phyloP scores from a whole-genome alignment of 2,797 vertebrate genomes.

The Sebastes goodei region DNA sequence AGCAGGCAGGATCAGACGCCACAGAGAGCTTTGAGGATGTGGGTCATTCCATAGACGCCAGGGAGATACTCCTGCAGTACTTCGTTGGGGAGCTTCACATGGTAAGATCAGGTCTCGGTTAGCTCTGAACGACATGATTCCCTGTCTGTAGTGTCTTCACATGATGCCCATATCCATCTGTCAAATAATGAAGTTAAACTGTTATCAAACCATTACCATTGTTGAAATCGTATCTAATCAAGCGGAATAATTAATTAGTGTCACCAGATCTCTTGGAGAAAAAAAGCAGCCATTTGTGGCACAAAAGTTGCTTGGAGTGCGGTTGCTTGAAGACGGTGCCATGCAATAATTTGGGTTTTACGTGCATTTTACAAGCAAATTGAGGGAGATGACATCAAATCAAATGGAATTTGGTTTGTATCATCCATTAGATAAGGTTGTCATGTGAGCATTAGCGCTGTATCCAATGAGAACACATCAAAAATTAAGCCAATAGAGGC shows the following conservation, averaged over 20 bases:
- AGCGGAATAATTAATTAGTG: not conserved
- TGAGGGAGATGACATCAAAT: not conserved
- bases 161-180: not conserved
- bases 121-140: not conserved
- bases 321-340: not conserved
- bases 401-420: not conserved
- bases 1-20: slow-evolving; percentile 91
- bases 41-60: slow-evolving; percentile 93
- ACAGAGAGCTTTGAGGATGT: slow-evolving; percentile 97
- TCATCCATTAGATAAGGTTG: not conserved
- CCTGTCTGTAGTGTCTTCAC: not conserved
- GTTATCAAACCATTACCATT: not conserved
- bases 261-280: not conserved
- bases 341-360: not conserved
- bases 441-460: not conserved
- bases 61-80: slow-evolving; percentile 94
- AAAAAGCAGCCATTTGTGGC: not conserved
- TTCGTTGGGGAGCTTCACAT: slow-evolving; percentile 91
- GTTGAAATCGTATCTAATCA: not conserved
- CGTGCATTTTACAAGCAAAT: not conserved
- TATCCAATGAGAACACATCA: not conserved
- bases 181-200: not conserved
- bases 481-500: not conserved
- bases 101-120: slow-evolving; percentile 75
- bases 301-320: not conserved